These are phyloP conservation scores for Cydia amplana DNA, from an alignment of 1,140 invertebrate species.

Conservation along the genomic window DNA sequence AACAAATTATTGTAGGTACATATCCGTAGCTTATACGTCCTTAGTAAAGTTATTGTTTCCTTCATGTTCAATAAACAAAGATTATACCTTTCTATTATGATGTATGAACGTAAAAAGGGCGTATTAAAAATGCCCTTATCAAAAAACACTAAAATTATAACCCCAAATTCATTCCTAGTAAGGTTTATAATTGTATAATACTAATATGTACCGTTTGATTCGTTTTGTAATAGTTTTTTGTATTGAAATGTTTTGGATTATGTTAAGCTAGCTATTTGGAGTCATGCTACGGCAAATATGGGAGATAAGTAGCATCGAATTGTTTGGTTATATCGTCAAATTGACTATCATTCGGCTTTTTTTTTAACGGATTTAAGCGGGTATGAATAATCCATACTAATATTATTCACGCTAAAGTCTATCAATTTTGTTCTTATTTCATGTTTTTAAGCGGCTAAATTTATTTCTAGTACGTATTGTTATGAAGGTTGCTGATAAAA, in stretches of 20 bases:
- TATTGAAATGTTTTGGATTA: conserved; percentile 11
- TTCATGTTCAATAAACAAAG: conserved; percentile 23
- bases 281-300: not conserved
- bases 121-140: not conserved
- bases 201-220: not conserved
- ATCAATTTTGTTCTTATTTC: not conserved
- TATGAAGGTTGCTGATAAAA: too few species aligned
- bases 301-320: not conserved
- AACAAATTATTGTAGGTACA: not conserved
- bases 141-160: not conserved
- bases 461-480: not conserved
- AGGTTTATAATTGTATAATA: not conserved
- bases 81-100: conserved; percentile 15
- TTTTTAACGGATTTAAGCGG: not conserved
- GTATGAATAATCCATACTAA: not conserved
- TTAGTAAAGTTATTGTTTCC: conserved; percentile 19
- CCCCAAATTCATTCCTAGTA: not conserved
- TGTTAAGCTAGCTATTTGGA: not conserved
- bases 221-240: not conserved
- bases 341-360: not conserved
- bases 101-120: not conserved
- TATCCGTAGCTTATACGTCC: not conserved
- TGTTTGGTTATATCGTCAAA: not conserved
- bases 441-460: not conserved
- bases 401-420: not conserved